Base-by-base conservation (phyloP, 1,140 invertebrate species). In the Diuraphis noxia region DNA sequence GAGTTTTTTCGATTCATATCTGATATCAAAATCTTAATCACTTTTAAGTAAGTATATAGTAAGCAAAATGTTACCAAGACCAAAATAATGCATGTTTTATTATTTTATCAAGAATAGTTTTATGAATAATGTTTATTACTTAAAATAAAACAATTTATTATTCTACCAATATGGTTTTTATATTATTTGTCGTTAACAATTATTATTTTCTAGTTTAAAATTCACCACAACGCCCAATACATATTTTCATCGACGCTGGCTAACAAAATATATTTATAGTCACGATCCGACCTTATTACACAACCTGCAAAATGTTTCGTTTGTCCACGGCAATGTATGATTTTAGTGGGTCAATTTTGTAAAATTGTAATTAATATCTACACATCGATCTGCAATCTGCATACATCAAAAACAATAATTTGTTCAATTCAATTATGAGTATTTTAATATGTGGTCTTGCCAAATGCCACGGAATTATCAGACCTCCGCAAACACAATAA, bases 241-340 rank as follows among this genome's bases (percentile, higher is more conserved):
- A 10, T 38, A 38, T 25, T 40, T 40, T 81, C 79, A 30, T 25
- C 38, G 21, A 81, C 79, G 23, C 36, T 38, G 79, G 79, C 40
- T 38, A 81, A 40, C 23, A 79, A 21, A 79, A 79, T 38, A 79
- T 38, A 79, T 38, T 23, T 36, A 3, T 38, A 81, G 19, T 81
- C 79, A 81, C 38, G 79, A 81, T 81, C 19, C 36, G 79, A 81
- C 79, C 79, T 81, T 81, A 81, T 81, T 81, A 81, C 79, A 40
- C 21, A 81, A 81, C 79, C 21, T 21, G 21, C 46, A 36, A 81
- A 81, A 81, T 81, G 36, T 81, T 81, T 49, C 46, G 77, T 38
- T 79, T 79, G 21, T 79, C 21, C 23, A 38, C 36, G 36, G 19
- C 7, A 23, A 79, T 30, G 5, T n/a, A 41, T 21, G 17, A 34